Percentiles rank a stretch among this genome's conserved stretches.
Evolutionary conservation across 2,113 vertebrate genomes (phyloP).

Genomic region (Cryptotis parvus): DNA sequence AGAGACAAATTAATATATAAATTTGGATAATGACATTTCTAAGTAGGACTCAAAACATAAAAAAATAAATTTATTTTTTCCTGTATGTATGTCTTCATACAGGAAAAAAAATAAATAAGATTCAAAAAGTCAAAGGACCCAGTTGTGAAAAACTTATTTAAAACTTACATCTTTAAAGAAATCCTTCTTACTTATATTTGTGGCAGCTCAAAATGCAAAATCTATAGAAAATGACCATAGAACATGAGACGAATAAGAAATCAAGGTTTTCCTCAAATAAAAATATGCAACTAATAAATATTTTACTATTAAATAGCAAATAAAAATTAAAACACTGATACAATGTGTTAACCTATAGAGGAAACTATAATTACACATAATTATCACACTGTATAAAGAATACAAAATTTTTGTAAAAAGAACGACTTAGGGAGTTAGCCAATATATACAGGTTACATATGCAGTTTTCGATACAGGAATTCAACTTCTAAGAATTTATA

Average conservation of each 20-base stretch:
- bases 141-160: not conserved
- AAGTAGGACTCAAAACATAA: slow-evolving; percentile 18
- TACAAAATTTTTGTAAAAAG: not conserved
- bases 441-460: not conserved
- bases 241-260: not conserved
- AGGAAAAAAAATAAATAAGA: slow-evolving; percentile 26
- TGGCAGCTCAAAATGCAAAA: not conserved
- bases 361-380: not conserved
- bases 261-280: not conserved
- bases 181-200: not conserved
- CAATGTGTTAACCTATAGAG: not conserved
- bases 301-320: slow-evolving; percentile 18
- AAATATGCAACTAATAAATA: not conserved
- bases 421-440: not conserved
- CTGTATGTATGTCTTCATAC: not conserved
- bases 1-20: not conserved
- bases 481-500: slow-evolving; percentile 18
- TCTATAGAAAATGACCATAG: not conserved
- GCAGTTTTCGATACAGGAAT: not conserved
- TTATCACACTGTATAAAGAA: not conserved
- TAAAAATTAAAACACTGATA: slow-evolving; percentile 11
- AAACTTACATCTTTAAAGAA: not conserved
- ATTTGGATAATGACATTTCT: not conserved
- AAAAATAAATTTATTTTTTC: too few species aligned
- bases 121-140: slow-evolving; percentile 11